Evolutionary conservation across 2,113 vertebrate genomes (phyloP).

Genomic region (Falcunculus frontatus): DNA sequence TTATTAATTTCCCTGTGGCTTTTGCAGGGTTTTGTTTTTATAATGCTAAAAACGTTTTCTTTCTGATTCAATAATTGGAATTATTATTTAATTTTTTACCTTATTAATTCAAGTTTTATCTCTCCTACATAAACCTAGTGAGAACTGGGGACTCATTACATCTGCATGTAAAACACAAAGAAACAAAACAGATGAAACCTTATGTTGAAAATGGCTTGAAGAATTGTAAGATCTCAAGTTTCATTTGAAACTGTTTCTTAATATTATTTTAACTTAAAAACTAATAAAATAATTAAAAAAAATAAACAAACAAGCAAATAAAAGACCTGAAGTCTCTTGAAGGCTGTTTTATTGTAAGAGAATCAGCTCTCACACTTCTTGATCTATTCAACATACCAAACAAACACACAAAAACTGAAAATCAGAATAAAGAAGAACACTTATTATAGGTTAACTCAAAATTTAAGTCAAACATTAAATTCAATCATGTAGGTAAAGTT

Average conservation of each 20-base stretch:
- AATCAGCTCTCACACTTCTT: not conserved
- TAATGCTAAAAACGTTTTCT: not conserved
- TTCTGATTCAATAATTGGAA: not conserved
- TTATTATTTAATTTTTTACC: not conserved
- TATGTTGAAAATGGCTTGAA: not conserved
- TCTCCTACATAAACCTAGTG: not conserved
- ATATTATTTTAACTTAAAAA: not conserved
- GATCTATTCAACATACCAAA: not conserved
- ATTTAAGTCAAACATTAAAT: not conserved
- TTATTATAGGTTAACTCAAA: not conserved
- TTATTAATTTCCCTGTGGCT: not conserved
- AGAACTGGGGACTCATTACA: not conserved
- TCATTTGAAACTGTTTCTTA: not conserved
- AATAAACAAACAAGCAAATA: not conserved
- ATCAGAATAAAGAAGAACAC: not conserved
- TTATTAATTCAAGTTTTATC: not conserved
- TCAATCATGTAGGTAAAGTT: not conserved
- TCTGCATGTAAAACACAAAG: not conserved
- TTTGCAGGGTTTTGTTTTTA: not conserved
- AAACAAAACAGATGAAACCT: not conserved
- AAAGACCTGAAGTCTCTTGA: not conserved
- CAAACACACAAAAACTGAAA: not conserved
- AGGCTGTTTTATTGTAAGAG: not conserved
- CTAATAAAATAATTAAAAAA: not conserved
- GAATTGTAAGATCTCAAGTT: not conserved